Percentiles rank a stretch among this genome's conserved stretches.
Evolutionary conservation across 2,113 vertebrate species (phyloP).

Genomic region (Pedetes capensis): DNA sequence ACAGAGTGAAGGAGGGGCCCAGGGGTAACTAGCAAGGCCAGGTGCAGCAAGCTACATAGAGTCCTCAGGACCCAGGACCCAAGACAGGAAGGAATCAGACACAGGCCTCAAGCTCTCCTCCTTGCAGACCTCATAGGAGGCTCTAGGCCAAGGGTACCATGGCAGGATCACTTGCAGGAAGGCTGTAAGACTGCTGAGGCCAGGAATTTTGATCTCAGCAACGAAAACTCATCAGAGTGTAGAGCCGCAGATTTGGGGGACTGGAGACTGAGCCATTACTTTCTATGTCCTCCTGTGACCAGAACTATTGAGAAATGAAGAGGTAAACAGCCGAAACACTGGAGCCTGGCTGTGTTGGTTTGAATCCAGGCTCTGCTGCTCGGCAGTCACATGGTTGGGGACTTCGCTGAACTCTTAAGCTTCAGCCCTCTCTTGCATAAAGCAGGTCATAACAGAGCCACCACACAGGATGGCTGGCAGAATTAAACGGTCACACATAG

Average conservation of each 20-base stretch:
- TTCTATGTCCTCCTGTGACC: too few species aligned
- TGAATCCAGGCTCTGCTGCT: accelerated
- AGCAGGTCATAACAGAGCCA: not conserved
- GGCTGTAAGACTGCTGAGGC: not conserved
- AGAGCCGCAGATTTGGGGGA: too few species aligned
- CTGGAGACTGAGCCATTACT: not conserved
- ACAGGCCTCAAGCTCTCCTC: not conserved
- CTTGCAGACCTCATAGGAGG: not conserved
- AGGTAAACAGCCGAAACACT: not conserved
- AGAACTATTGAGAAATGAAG: not conserved
- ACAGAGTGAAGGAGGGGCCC: too few species aligned
- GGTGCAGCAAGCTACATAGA: not conserved
- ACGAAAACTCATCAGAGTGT: too few species aligned
- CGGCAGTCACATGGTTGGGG: accelerated
- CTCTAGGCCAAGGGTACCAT: not conserved
- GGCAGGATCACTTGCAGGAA: accelerated
- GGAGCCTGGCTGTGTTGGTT: too few species aligned
- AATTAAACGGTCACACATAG: not conserved
- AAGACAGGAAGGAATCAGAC: not conserved
- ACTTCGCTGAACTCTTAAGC: accelerated
- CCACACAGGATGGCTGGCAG: not conserved
- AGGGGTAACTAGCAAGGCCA: not conserved
- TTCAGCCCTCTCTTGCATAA: not conserved
- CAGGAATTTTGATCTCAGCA: not conserved
- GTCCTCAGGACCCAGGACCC: not conserved